phyloP scores from a whole-genome alignment of 2,888 invertebrate species.

The Plusia festucae region DNA sequence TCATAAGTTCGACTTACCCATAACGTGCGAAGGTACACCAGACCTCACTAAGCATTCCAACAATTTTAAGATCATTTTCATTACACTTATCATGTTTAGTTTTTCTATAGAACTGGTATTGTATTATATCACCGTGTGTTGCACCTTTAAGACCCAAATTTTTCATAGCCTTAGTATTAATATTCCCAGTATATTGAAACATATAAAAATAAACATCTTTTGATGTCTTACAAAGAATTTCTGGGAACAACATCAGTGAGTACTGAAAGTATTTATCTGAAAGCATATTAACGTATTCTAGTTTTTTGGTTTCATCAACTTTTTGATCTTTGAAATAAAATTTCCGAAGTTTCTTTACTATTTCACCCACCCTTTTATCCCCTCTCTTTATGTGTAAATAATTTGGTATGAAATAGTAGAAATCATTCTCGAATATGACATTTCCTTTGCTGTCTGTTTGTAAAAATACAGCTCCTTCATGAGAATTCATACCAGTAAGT shows the following conservation, averaged over 20 bases:
- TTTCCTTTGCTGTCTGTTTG: conserved; percentile 65
- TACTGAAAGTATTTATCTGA: conserved; percentile 74
- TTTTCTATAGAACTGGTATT: conserved; percentile 78
- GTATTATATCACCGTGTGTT: conserved; percentile 79
- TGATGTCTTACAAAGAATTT: conserved; percentile 63
- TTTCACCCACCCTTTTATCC: conserved; percentile 52
- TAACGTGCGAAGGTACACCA: conserved; percentile 79
- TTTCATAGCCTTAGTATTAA: conserved; percentile 76
- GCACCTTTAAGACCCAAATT: conserved; percentile 74
- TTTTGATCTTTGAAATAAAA: conserved; percentile 72
- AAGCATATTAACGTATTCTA: conserved; percentile 70
- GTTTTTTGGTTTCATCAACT: conserved; percentile 56
- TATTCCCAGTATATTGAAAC: conserved; percentile 75
- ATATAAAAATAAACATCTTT: conserved; percentile 68
- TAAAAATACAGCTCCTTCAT: conserved; percentile 77
- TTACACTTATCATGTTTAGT: conserved; percentile 67
- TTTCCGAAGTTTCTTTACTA: conserved; percentile 62
- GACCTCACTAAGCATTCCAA: conserved; percentile 71
- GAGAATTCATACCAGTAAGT: conserved; percentile 67
- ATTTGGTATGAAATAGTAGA: conserved; percentile 72
- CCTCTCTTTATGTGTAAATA: conserved; percentile 61
- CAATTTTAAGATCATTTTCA: conserved; percentile 67
- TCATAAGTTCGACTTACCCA: conserved; percentile 74
- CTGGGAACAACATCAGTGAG: conserved; percentile 68
- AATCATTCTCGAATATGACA: conserved; percentile 68